Conservation (phyloP, 1,140 invertebrate genomes). For the Hypsibius dujardini region DNA sequence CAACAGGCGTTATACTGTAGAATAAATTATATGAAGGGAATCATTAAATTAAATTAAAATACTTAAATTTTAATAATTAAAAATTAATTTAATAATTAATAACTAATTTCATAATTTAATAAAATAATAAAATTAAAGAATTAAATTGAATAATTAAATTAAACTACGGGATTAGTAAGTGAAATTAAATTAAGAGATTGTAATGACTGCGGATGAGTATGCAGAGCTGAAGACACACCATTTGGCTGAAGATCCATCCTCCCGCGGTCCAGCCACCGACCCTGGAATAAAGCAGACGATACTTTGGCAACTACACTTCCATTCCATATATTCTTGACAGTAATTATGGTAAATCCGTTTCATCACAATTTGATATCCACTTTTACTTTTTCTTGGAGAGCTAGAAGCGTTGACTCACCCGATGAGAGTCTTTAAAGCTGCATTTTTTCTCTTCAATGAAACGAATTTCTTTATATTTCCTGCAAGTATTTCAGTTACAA, state of each 20-base stretch:
- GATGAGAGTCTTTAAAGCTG: background rate
- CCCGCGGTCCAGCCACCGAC: constrained; percentile 3
- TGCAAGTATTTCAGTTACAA: background rate
- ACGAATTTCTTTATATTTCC: background rate
- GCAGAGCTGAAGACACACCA: background rate
- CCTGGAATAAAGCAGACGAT: background rate
- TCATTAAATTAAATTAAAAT: too few species aligned
- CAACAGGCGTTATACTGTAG: background rate
- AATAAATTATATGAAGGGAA: background rate
- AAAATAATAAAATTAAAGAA: too few species aligned
- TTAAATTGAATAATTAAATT: too few species aligned
- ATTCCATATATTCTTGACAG: background rate
- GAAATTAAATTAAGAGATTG: too few species aligned
- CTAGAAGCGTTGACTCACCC: background rate
- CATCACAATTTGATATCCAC: too few species aligned
- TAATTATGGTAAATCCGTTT: too few species aligned
- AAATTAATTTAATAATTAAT: too few species aligned
- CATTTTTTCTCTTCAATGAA: background rate
- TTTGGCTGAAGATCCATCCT: constrained; percentile 11
- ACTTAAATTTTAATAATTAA: too few species aligned
- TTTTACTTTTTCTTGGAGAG: background rate
- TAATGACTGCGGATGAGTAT: too few species aligned
- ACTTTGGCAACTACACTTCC: background rate
- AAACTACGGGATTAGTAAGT: too few species aligned
- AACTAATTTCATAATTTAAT: too few species aligned